Evolutionary conservation across 2,113 vertebrate genomes (phyloP), one percentile per base, ranked within the genome.

Genomic region (Xyliphius kryptos): DNA sequence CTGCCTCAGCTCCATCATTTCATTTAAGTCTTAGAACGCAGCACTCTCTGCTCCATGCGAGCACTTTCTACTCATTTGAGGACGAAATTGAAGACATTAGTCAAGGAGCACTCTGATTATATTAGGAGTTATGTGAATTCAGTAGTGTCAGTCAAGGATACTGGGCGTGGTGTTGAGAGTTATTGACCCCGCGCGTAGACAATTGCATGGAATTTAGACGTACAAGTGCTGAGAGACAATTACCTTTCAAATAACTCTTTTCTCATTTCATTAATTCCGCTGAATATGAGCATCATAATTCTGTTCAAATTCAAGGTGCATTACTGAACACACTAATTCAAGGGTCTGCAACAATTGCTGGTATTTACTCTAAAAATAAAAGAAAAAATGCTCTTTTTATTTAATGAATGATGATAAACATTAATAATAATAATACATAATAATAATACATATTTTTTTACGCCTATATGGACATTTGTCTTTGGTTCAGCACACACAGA

Each of bases 41-140:
- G n/a, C 22, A 40, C 47, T 66, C 38, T 11, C 1, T 14, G 55
- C 20, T 3, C 53, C 26, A 46, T n/a, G 51, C 6, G 47, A 47
- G 61, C 47, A 55, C 53, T 57, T 41, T 49, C 53, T 57, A 44
- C n/a, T 38, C 32, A 41, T 56, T 22, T 10, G 14, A n/a, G 54
- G 12, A 13, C 44, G 1, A 16, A 41, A 40, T 26, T 40, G 44
- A 40, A 38, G 48, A 47, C 14, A 46, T 16, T 16, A 56, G 62
- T 56, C 52, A 19, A 21, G 43, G 16, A 48, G 40, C 22, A 15
- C 13, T 48, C 22, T 55, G n/a, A 26, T 63, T 63, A 46, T 46
- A 55, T 54, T 63, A 50, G 14, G 53, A 48, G 36, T 36, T n/a
- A n/a, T n/a, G n/a, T n/a, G 44, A 57, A 57, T 38, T 50, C 26